Evolutionary conservation across 2,888 invertebrate species (phyloP).

Genomic region (Hipparchia semele): DNA sequence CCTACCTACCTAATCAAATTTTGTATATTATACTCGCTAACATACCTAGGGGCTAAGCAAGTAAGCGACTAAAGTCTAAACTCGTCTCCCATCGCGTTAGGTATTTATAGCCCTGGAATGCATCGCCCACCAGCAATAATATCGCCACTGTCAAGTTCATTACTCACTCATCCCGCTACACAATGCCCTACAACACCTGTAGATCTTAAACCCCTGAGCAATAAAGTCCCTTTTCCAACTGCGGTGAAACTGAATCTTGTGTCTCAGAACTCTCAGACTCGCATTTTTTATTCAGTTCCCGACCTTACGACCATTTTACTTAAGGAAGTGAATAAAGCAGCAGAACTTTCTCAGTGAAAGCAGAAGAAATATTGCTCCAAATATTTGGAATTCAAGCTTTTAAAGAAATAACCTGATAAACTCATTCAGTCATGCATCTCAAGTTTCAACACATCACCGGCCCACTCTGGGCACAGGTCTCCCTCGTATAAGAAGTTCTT

Average conservation of each 20-base stretch:
- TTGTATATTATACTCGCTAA: neutral
- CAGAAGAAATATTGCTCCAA: neutral
- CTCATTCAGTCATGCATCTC: neutral
- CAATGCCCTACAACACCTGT: constrained; percentile 1
- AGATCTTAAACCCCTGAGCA: constrained; percentile 10
- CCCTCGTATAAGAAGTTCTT: too few relatives aligned
- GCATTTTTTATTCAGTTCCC: constrained; percentile 3
- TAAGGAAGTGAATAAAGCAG: neutral
- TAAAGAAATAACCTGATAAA: neutral
- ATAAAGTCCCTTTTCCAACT: constrained; percentile 18
- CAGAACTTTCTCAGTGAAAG: constrained; percentile 5
- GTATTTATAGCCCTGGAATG: constrained; percentile 62
- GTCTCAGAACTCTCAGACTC: neutral
- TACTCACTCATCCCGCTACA: constrained; percentile 54
- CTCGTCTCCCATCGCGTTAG: constrained; percentile 41
- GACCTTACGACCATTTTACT: constrained; percentile 4
- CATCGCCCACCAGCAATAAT: constrained; percentile 66
- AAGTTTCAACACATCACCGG: neutral
- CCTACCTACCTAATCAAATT: neutral
- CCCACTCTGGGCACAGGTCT: neutral
- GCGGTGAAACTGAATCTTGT: neutral
- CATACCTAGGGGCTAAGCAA: constrained; percentile 25
- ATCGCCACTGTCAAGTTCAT: constrained; percentile 79
- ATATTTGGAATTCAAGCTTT: neutral
- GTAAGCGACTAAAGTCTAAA: constrained; percentile 29